phyloP scores from a whole-genome alignment of 2,113 vertebrate species.

The human region DNA sequence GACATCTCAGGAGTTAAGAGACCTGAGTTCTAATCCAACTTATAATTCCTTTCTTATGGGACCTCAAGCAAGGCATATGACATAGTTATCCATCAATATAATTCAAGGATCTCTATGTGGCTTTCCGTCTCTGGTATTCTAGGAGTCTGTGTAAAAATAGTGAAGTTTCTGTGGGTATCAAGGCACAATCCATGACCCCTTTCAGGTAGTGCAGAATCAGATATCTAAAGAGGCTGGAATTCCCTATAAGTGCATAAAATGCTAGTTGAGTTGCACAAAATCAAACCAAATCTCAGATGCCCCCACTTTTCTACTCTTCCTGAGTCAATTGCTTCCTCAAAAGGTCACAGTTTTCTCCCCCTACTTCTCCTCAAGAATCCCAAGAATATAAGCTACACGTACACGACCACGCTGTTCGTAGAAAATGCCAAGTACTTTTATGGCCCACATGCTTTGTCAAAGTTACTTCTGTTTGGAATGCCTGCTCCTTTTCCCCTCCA shows the following conservation, averaged over 20 bases:
- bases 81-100: neutral
- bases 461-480: neutral
- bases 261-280: neutral
- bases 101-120: neutral
- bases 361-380: neutral
- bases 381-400: neutral
- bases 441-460: neutral
- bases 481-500: neutral
- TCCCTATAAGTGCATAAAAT: neutral
- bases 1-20: neutral
- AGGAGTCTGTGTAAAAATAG: neutral
- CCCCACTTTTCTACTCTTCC: neutral
- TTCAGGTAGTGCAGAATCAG: neutral
- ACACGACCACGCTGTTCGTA: neutral
- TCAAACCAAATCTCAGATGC: neutral
- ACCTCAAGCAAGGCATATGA: neutral
- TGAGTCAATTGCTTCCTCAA: neutral
- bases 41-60: neutral
- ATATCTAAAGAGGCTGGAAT: neutral
- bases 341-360: neutral
- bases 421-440: neutral
- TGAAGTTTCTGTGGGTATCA: neutral
- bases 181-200: neutral
- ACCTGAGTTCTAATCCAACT: neutral
- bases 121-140: neutral